Conservation (phyloP, 2,113 vertebrate species). For the Alligator sinensis region DNA sequence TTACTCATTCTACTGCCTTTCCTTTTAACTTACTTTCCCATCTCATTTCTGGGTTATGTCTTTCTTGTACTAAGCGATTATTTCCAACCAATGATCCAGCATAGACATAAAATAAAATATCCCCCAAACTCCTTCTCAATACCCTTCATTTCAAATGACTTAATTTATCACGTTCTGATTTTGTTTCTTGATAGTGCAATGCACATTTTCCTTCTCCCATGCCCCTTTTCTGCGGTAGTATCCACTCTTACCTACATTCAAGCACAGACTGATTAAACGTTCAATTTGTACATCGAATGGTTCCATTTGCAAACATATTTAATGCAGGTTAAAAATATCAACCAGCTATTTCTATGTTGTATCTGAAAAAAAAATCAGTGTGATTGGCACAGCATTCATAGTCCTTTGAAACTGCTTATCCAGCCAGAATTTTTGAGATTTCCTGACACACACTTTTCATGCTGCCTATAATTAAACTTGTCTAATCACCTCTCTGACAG, state of each 20-base stretch:
- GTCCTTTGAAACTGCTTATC: conserved; percentile 34
- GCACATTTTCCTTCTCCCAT: conserved; percentile 18
- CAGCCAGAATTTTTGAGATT: conserved; percentile 27
- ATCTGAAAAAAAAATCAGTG: conserved; percentile 33
- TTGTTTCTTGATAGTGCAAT: conserved; percentile 34
- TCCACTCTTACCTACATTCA: conserved; percentile 17
- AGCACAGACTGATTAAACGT: conserved; percentile 1
- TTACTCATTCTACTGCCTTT: conserved; percentile 13
- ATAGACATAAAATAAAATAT: background rate
- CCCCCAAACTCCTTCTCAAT: background rate
- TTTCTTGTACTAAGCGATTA: conserved; percentile 42
- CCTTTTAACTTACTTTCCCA: conserved; percentile 12
- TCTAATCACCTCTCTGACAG: conserved; percentile 54
- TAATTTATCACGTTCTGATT: conserved; percentile 32
- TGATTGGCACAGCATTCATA: conserved; percentile 21
- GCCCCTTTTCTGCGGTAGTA: background rate
- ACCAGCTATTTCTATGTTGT: background rate
- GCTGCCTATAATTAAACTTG: conserved; percentile 57
- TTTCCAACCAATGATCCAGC: conserved; percentile 50
- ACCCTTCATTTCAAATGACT: conserved; percentile 17
- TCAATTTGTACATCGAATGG: background rate
- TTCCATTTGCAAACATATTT: conserved; percentile 15
- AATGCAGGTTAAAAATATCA: conserved; percentile 31
- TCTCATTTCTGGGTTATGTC: conserved; percentile 31
- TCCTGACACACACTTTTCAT: conserved; percentile 21